Evolutionary conservation across 2,797 vertebrate genomes (phyloP).

Genomic region (Acropternis orthonyx): DNA sequence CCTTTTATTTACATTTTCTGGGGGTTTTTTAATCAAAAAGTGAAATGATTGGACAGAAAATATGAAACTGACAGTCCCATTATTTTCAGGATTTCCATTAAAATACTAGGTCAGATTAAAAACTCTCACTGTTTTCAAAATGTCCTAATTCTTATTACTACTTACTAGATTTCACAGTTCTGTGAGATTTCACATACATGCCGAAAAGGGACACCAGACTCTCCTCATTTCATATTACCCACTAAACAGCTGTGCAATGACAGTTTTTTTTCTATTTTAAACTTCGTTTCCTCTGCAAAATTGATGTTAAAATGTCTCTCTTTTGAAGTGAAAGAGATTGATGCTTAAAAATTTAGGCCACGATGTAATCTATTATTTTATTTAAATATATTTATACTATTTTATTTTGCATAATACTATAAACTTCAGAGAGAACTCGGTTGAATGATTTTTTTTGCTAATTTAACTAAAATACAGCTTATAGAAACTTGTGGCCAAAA

Average conservation of each 20-base stretch:
- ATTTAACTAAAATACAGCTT: not conserved
- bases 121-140: not conserved
- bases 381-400: not conserved
- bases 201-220: not conserved
- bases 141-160: not conserved
- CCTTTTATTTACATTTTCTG: not conserved
- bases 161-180: not conserved
- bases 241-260: not conserved
- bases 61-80: not conserved
- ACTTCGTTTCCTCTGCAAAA: not conserved
- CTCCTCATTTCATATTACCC: rapidly evolving
- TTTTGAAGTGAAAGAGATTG: not conserved
- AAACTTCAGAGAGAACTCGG: not conserved
- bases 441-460: not conserved
- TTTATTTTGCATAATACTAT: not conserved
- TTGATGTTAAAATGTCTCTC: not conserved
- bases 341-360: not conserved
- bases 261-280: not conserved
- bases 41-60: not conserved
- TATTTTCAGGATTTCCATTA: not conserved
- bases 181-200: not conserved
- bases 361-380: not conserved
- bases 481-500: not conserved
- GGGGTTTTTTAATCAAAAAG: not conserved
- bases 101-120: not conserved